Percentiles rank a stretch among this genome's conserved stretches.
These are phyloP conservation scores for Pycnonotus jocosus DNA, from an alignment of 2,113 vertebrate genomes.

Conservation along the genomic window DNA sequence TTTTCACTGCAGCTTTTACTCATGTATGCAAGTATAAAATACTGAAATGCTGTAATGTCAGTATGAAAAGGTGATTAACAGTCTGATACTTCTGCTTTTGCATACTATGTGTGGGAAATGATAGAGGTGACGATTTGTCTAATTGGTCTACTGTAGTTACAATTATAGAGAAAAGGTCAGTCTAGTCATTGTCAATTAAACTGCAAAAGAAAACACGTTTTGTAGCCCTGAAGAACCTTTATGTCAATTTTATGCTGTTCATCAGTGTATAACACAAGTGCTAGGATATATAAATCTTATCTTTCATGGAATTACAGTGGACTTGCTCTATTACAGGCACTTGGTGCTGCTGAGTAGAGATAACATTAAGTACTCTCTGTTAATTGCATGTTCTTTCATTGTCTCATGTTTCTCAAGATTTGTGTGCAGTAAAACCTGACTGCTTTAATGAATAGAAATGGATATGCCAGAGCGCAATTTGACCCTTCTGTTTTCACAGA, in stretches of 20 bases:
- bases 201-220: conserved; percentile 54
- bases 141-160: conserved; percentile 66
- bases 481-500: not conserved
- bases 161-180: conserved; percentile 73
- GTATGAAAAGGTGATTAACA: conserved; percentile 7
- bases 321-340: conserved; percentile 29
- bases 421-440: conserved; percentile 10
- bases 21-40: not conserved
- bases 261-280: conserved; percentile 46
- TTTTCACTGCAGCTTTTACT: not conserved
- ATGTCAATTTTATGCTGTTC: conserved; percentile 67
- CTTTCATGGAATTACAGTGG: conserved; percentile 40
- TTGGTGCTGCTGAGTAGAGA: conserved; percentile 55
- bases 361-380: conserved; percentile 43
- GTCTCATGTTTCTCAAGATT: conserved; percentile 17
- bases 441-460: conserved; percentile 13
- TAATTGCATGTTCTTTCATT: conserved; percentile 48
- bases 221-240: conserved; percentile 61
- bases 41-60: not conserved
- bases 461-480: not conserved
- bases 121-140: conserved; percentile 46
- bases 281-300: conserved; percentile 58
- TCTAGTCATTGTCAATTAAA: conserved; percentile 73
- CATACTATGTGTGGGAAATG: conserved; percentile 13
- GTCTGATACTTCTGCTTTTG: not conserved